Conservation (phyloP, 2,797 vertebrate species). For the Dendrocincla fuliginosa region DNA sequence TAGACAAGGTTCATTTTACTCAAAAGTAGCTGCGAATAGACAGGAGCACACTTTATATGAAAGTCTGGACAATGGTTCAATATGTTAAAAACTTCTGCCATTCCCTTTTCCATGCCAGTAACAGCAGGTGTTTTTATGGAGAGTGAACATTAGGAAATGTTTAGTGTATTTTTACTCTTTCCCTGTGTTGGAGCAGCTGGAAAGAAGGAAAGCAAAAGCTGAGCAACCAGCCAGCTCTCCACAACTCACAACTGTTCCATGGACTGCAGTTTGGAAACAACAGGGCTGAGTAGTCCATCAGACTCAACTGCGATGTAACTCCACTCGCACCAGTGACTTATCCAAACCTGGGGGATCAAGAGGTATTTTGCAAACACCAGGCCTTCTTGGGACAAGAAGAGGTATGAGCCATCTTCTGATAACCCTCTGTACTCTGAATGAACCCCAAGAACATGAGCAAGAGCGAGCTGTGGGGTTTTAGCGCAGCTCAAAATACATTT, state of each 20-base stretch:
- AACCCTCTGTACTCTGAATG: not conserved
- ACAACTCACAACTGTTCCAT: constrained; percentile 32
- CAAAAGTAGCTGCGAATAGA: not conserved
- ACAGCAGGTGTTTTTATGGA: constrained; percentile 44
- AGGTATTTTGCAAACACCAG: not conserved
- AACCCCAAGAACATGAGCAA: not conserved
- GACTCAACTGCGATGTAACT: accelerated
- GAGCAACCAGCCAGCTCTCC: constrained; percentile 26
- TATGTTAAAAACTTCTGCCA: not conserved
- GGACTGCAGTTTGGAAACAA: constrained; percentile 22
- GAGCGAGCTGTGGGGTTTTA: not conserved
- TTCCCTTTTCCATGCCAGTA: not conserved
- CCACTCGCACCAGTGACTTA: not conserved
- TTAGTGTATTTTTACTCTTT: constrained; percentile 18
- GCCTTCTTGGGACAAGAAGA: accelerated
- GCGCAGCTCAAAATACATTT: not conserved
- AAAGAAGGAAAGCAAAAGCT: constrained; percentile 27
- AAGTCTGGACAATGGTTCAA: not conserved
- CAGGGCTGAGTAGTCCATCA: accelerated
- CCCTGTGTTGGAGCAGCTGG: constrained; percentile 8
- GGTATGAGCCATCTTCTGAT: not conserved
- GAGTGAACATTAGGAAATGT: constrained; percentile 40
- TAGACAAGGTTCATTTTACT: not conserved
- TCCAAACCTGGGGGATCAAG: not conserved
- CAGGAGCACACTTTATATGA: not conserved